These are phyloP conservation scores for Pseudomugil gertrudae DNA, from an alignment of 2,797 vertebrate genomes.

Conservation along the genomic window DNA sequence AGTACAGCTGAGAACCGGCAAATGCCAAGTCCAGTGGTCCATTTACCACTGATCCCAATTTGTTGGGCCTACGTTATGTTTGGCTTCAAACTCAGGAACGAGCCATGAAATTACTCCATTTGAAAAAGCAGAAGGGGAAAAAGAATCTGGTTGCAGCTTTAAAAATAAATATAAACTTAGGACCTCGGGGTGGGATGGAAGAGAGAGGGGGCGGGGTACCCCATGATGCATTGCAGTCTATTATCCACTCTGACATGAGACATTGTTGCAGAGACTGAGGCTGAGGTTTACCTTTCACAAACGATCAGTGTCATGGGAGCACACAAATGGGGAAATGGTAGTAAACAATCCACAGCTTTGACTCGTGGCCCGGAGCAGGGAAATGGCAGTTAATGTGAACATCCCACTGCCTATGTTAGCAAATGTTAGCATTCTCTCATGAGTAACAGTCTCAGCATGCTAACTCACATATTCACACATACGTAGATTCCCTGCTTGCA, in stretches of 20 bases:
- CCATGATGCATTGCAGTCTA: constrained; percentile 69
- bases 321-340: constrained; percentile 32
- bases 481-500: constrained; percentile 51
- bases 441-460: constrained; percentile 39
- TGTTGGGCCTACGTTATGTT: constrained; percentile 47
- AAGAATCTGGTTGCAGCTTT: constrained; percentile 55
- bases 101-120: constrained; percentile 81
- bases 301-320: constrained; percentile 58
- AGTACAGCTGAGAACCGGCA: constrained; percentile 49
- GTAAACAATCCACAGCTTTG: constrained; percentile 46
- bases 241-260: constrained; percentile 69
- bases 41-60: constrained; percentile 50
- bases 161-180: constrained; percentile 68
- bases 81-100: constrained; percentile 67
- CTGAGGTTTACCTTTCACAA: constrained; percentile 67
- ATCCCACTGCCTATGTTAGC: constrained; percentile 26
- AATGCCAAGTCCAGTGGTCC: constrained; percentile 29
- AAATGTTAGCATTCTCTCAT: constrained; percentile 28
- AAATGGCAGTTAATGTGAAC: constrained; percentile 34
- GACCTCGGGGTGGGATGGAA: constrained; percentile 18
- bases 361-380: constrained; percentile 29
- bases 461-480: constrained; percentile 44
- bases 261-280: constrained; percentile 48
- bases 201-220: constrained; percentile 18
- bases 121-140: constrained; percentile 34